These are phyloP conservation scores for Fringilla coelebs DNA, from an alignment of 2,797 vertebrate species.

Conservation along the genomic window DNA sequence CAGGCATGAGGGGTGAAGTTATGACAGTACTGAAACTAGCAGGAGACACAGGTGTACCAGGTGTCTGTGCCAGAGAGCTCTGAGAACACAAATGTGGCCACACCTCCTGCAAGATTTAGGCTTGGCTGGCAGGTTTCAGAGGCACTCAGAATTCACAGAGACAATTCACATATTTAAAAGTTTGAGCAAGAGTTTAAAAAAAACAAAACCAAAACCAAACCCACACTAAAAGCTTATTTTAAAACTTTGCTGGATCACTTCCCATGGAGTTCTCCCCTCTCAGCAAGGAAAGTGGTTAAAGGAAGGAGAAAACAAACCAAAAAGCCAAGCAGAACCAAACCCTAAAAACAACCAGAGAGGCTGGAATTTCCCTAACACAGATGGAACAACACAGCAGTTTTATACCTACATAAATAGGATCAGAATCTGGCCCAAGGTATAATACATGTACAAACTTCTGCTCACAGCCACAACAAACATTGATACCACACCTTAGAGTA, in stretches of 20 bases:
- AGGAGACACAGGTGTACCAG: slow-evolving; percentile 52
- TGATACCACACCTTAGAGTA: not conserved
- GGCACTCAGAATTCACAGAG: slow-evolving; percentile 8
- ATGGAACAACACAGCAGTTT: slow-evolving; percentile 8
- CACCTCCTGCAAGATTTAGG: slow-evolving; percentile 14
- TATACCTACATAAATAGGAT: not conserved
- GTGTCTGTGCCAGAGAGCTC: slow-evolving; percentile 41
- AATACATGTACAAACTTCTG: not conserved
- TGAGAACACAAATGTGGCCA: not conserved
- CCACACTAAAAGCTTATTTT: not conserved
- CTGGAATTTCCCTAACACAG: not conserved
- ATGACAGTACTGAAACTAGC: slow-evolving; percentile 47
- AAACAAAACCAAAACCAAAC: not conserved
- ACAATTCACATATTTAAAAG: slow-evolving; percentile 27
- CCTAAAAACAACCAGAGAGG: not conserved
- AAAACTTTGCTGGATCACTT: slow-evolving; percentile 9
- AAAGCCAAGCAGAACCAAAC: not conserved
- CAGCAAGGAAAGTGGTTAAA: not conserved
- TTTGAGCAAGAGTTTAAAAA: slow-evolving; percentile 10
- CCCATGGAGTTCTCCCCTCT: not conserved
- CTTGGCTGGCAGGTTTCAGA: slow-evolving; percentile 44
- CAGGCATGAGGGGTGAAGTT: slow-evolving; percentile 41
- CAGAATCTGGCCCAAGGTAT: not conserved
- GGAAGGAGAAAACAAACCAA: not conserved
- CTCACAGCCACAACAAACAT: not conserved